Conservation (phyloP, 1,140 invertebrate genomes). For the Solen grandis region DNA sequence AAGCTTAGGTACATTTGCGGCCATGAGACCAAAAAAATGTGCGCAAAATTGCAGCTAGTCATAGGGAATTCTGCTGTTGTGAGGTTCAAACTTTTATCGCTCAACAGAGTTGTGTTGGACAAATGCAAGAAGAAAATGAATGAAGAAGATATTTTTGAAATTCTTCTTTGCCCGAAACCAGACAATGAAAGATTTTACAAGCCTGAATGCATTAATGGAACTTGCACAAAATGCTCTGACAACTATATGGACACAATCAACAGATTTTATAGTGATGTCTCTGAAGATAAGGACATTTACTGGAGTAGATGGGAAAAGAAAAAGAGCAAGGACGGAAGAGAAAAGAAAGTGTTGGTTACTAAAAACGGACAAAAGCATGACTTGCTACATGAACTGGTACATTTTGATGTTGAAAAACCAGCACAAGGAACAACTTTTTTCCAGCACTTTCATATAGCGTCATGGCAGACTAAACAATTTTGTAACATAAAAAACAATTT, state of each 20-base stretch:
- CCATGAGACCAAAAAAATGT: constrained; percentile 3
- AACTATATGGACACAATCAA: not conserved
- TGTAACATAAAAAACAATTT: not conserved
- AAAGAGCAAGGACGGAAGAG: not conserved
- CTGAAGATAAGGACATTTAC: not conserved
- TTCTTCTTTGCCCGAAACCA: too few relatives aligned
- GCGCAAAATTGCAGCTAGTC: not conserved
- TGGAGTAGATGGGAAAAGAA: constrained; percentile 10
- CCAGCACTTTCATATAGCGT: not conserved
- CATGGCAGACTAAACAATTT: constrained; percentile 45
- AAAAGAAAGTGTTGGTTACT: not conserved
- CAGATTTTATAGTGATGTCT: not conserved
- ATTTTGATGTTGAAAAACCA: not conserved
- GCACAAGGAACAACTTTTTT: not conserved
- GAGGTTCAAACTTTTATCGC: constrained; percentile 9
- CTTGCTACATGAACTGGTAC: not conserved
- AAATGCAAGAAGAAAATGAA: not conserved
- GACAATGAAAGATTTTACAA: not conserved
- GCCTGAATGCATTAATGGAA: not conserved
- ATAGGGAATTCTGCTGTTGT: not conserved
- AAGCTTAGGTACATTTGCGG: not conserved
- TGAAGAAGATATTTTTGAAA: not conserved
- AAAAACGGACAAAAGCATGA: not conserved
- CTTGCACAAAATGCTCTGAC: not conserved
- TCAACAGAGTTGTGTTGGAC: not conserved